Percentiles rank a stretch among this genome's conserved stretches.
Conservation (phyloP, 2,113 vertebrate species). For the Bambusicola thoracicus region DNA sequence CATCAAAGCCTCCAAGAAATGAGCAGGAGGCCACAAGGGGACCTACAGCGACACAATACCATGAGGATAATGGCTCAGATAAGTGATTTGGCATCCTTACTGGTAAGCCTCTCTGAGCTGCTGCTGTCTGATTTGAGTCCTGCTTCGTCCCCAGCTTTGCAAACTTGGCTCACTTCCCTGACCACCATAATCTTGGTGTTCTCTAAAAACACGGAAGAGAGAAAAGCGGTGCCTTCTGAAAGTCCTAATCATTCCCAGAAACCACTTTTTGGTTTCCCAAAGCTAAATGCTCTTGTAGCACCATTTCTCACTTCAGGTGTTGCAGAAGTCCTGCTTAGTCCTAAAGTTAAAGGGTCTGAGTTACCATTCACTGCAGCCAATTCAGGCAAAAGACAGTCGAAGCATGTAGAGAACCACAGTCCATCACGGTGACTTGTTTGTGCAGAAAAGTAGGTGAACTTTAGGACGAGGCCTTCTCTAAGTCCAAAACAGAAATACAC, state of each 20-base stretch:
- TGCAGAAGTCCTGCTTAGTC: background rate
- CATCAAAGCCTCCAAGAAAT: background rate
- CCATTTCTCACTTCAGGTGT: background rate
- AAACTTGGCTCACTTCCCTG: background rate
- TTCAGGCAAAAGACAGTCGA: background rate
- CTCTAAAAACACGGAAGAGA: background rate
- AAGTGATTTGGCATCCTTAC: background rate
- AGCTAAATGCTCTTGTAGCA: background rate
- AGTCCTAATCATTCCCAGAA: background rate
- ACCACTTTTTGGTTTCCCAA: background rate
- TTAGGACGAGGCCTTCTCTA: background rate
- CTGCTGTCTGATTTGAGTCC: background rate
- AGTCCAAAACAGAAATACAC: background rate
- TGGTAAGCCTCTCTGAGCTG: background rate
- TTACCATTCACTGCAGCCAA: background rate
- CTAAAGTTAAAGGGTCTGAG: background rate
- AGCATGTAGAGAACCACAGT: background rate
- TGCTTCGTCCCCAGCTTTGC: background rate
- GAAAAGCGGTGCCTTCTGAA: background rate
- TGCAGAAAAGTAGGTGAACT: background rate
- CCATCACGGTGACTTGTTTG: background rate
- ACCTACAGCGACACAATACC: background rate
- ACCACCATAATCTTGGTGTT: background rate
- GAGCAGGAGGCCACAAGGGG: background rate
- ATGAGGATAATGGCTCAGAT: background rate